Evolutionary conservation across 2,888 invertebrate genomes (phyloP), one percentile per base, ranked within the genome.

Genomic region (Athripsodes cinereus): DNA sequence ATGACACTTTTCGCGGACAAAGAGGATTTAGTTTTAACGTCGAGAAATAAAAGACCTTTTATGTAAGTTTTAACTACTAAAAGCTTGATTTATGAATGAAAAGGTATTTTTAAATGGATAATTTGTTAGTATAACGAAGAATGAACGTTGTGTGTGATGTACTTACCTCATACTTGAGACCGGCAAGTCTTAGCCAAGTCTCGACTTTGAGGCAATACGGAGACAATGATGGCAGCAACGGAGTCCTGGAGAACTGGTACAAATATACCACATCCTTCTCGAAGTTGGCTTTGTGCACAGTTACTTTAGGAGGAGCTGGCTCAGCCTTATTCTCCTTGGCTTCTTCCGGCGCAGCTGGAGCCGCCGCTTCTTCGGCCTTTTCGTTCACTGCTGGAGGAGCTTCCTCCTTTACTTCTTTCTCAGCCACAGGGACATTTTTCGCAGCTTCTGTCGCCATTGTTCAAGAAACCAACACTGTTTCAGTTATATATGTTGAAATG

Each of bases 181-280:
- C 92, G 70, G 89, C 87, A 69, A 96, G 84, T 72, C 96, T 85
- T 66, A 96, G 83, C 93, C 94, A 96, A 69, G 95, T 93, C 81
- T 96, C 96, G 68, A 95, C 91, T 84, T 96, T 96, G 72, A 96
- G 84, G 79, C 93, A 94, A 76, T 90, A 95, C 59, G 94, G 92
- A 66, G 94, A 95, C 68, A 92, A 81, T 63, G 94, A 93, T 61
- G 95, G 95, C 71, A 95, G 80, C 71, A 90, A 80, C 66, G 93
- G 91, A 66, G 92, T 92, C 71, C 96, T 86, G 66, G 92, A 87
- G 74, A 96, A 93, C 77, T 96, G 96, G 76, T 94, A 94, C 72
- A 96, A 79, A 79, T 96, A 96, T 65, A 95, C 91, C 68, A 91
- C 81, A 75, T 96, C 96, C 79, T 93, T 91, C 70, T 95, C 92